These are phyloP conservation scores for Rhinopomastus cyanomelas DNA, from an alignment of 2,113 vertebrate genomes.

Conservation along the genomic window DNA sequence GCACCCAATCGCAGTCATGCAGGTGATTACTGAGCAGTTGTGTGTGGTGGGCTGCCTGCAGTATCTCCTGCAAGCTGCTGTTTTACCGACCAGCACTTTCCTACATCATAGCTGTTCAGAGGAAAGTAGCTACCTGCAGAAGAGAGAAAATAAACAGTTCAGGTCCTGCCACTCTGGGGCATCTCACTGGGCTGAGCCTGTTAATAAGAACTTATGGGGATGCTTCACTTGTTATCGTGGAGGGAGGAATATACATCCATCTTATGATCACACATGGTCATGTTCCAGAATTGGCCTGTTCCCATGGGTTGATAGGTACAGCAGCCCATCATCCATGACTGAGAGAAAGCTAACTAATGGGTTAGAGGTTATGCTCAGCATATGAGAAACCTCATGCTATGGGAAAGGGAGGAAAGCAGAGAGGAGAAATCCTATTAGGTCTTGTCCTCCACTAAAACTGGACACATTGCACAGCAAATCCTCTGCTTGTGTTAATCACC, in stretches of 20 bases:
- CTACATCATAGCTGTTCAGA: not conserved
- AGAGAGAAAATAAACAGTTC: not conserved
- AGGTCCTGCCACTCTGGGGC: not conserved
- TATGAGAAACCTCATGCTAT: not conserved
- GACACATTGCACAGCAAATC: not conserved
- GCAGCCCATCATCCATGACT: not conserved
- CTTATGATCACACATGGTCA: not conserved
- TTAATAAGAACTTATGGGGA: not conserved
- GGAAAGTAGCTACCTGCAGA: not conserved
- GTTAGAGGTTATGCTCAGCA: not conserved
- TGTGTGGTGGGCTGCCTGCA: not conserved
- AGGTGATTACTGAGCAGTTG: not conserved
- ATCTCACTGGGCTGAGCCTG: not conserved
- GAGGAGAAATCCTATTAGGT: not conserved
- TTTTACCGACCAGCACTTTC: not conserved
- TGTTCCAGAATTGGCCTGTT: not conserved
- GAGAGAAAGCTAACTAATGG: not conserved
- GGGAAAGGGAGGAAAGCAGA: not conserved
- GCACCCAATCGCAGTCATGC: not conserved
- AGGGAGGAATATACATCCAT: not conserved
- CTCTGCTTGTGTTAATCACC: slow-evolving; percentile 18
- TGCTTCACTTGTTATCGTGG: not conserved
- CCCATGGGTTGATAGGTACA: not conserved
- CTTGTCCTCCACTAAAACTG: not conserved
- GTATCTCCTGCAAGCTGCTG: not conserved